These are phyloP conservation scores for Pseudomyrmex gracilis DNA, from an alignment of 1,140 invertebrate genomes.

Conservation along the genomic window DNA sequence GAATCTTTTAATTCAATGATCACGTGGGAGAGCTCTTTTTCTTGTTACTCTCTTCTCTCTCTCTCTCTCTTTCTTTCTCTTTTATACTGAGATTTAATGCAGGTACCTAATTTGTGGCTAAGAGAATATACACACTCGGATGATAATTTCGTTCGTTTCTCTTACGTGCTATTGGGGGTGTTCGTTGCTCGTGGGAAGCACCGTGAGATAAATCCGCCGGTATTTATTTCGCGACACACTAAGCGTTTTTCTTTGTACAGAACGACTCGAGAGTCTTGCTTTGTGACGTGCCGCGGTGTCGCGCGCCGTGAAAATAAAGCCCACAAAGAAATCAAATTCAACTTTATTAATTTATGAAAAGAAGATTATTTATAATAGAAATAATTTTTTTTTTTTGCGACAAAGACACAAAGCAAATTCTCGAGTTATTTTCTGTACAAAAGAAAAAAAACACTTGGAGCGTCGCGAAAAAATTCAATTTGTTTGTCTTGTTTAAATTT, in stretches of 20 bases:
- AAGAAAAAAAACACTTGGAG: too few species aligned
- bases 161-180: neutral
- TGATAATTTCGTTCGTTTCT: conserved; percentile 39
- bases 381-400: neutral
- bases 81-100: neutral
- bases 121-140: neutral
- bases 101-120: neutral
- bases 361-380: neutral
- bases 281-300: neutral
- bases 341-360: neutral
- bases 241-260: conserved; percentile 26
- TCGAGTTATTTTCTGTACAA: too few species aligned
- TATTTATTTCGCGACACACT: conserved; percentile 39
- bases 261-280: conserved; percentile 14
- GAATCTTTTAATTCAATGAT: conserved; percentile 6
- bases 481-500: too few species aligned
- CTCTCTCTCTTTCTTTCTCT: neutral
- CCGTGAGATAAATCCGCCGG: conserved; percentile 19
- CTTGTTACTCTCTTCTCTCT: conserved; percentile 4
- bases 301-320: too few species aligned
- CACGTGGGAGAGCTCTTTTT: conserved; percentile 1
- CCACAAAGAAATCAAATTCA: neutral
- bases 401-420: neutral
- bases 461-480: too few species aligned
- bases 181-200: conserved; percentile 37